Evolutionary conservation across 2,113 vertebrate species (phyloP).

Genomic region (Nothoprocta pentlandii): DNA sequence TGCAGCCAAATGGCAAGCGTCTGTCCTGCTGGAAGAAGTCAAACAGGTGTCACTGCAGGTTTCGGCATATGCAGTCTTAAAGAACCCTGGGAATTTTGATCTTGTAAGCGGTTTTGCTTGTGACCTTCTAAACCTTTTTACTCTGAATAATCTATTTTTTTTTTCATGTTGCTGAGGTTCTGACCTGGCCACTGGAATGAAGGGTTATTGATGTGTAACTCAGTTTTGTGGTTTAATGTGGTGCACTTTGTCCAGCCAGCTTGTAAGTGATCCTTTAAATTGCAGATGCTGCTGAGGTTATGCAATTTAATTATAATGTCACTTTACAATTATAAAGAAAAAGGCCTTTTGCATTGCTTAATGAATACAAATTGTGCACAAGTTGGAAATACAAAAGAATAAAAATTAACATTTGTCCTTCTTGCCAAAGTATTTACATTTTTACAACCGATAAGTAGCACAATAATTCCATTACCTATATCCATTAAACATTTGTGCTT

Average conservation of each 20-base stretch:
- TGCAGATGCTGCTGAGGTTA: constrained; percentile 76
- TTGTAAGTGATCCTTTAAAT: constrained; percentile 77
- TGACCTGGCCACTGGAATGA: constrained; percentile 67
- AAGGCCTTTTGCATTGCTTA: constrained; percentile 76
- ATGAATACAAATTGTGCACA: constrained; percentile 79
- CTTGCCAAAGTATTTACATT: constrained; percentile 78
- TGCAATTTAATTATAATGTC: constrained; percentile 83
- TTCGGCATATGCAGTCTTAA: constrained; percentile 21
- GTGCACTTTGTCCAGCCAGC: constrained; percentile 73
- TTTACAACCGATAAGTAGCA: constrained; percentile 74
- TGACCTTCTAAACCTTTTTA: constrained; percentile 64
- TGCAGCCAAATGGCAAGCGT: constrained; percentile 27
- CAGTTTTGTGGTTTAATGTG: constrained; percentile 71
- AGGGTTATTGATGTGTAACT: constrained; percentile 71
- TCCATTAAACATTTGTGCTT: constrained; percentile 75
- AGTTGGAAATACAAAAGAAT: constrained; percentile 80
- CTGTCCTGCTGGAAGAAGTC: not conserved
- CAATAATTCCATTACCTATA: constrained; percentile 76
- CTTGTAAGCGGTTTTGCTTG: constrained; percentile 46
- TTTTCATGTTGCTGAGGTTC: constrained; percentile 35
- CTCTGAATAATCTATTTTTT: constrained; percentile 39
- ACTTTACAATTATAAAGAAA: constrained; percentile 80
- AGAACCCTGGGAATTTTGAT: constrained; percentile 18
- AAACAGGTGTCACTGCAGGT: constrained; percentile 61
- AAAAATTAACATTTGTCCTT: constrained; percentile 81